Evolutionary conservation across 2,113 vertebrate genomes (phyloP), one percentile per base, ranked within the genome.

Genomic region (Microcebus griseorufus): DNA sequence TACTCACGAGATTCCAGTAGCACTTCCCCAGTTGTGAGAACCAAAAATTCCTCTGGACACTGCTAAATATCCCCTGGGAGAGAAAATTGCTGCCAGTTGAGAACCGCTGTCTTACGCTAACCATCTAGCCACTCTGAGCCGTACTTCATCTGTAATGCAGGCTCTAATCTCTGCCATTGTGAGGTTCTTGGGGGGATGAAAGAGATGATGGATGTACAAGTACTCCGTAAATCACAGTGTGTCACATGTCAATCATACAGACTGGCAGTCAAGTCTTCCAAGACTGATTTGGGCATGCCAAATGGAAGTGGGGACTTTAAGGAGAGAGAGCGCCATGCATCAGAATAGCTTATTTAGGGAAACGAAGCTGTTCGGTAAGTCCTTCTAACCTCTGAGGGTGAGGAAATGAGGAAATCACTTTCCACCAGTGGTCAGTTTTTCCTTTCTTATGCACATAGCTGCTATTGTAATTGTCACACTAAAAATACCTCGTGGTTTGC

Each of bases 311-410:
- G 37, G 29, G 37, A 5, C 51, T 45, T 2, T 9, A 25, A 55
- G 37, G 25, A 60, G 53, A n/a, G 29, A 6, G 2, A 42, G 8
- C 23, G 16, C 0, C 9, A 39, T 22, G 9, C 27, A 13, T 60
- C 51, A 65, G 51, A 23, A n/a, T 2, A 34, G 2, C 9, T 60
- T 5, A 0, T 37, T 51, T 29, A 22, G 29, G 48, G 23, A 3
- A 37, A 51, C 0, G 5, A 81, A 69, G n/a, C 6, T 2, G 10
- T n/a, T 20, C 14, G 11, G 22, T 58, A 27, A 9, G 2, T 9
- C 13, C 9, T 86, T n/a, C 37, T 76, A 55, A 67, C 2, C 51
- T 83, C n/a, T 69, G 37, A 82, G 20, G 11, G 20, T 70, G 37
- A 45, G 37, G 27, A 73, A 88, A 70, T 64, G 16, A 53, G n/a